Percentiles rank a stretch among this genome's conserved stretches.
phyloP scores from a whole-genome alignment of 2,113 vertebrate genomes.

The Cacatua alba region DNA sequence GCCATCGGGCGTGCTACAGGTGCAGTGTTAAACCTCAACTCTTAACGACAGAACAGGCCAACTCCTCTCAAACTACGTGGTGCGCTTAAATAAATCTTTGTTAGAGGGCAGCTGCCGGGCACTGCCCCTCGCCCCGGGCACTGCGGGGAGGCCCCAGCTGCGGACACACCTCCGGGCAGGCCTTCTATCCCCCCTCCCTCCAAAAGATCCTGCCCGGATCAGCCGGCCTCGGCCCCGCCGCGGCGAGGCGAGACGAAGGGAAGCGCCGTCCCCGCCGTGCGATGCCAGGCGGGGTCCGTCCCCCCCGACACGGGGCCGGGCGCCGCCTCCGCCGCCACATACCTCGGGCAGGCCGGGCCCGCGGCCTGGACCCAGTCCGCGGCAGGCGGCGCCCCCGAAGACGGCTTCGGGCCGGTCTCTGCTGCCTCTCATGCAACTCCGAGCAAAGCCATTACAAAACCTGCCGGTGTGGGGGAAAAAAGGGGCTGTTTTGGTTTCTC shows the following conservation, averaged over 20 bases:
- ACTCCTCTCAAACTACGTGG: accelerated
- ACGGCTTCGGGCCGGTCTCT: background rate
- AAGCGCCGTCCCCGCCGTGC: background rate
- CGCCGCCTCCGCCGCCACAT: background rate
- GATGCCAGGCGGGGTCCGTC: background rate
- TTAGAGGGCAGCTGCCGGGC: background rate
- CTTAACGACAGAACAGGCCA: background rate
- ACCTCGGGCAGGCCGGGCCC: background rate
- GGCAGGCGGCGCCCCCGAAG: background rate
- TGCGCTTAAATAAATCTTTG: background rate
- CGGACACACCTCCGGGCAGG: background rate
- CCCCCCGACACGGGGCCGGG: background rate
- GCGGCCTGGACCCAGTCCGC: background rate
- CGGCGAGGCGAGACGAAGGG: background rate
- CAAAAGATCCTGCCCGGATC: background rate
- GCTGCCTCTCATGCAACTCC: background rate
- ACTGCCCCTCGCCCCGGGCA: too few species aligned
- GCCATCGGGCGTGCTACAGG: background rate
- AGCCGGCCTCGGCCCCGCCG: background rate
- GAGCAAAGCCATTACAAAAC: background rate
- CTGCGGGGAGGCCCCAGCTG: background rate
- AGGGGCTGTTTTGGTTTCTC: background rate
- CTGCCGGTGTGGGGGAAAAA: background rate
- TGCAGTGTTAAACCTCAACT: background rate
- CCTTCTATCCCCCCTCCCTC: background rate